Evolutionary conservation across 2,888 invertebrate species (phyloP).

Genomic region (Tenthredo distinguenda): DNA sequence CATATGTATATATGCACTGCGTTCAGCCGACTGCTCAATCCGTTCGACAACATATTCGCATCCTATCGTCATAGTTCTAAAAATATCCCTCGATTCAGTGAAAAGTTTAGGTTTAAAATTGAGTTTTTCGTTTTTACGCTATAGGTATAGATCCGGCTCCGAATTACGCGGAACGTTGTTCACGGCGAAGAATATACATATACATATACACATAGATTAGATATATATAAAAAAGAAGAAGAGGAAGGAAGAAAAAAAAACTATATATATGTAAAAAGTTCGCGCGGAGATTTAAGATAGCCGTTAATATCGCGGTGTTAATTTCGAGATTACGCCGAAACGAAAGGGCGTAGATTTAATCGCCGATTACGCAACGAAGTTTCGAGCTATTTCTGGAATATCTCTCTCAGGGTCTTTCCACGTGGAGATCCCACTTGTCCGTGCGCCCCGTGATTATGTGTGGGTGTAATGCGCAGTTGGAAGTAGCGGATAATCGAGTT

Average conservation of each 20-base stretch:
- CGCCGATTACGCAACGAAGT: conserved; percentile 29
- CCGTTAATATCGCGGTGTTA: not conserved
- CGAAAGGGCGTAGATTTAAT: conserved; percentile 30
- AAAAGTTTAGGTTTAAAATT: not conserved
- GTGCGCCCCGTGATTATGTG: not conserved
- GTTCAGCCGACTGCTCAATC: not conserved
- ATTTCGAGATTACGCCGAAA: not conserved
- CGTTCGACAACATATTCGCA: not conserved
- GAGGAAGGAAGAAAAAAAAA: not conserved
- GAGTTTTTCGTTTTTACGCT: not conserved
- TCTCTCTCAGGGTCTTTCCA: conserved; percentile 38
- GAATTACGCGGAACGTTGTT: not conserved
- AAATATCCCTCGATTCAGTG: not conserved
- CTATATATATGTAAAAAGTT: not conserved
- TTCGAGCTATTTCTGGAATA: conserved; percentile 20
- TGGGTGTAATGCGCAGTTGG: conserved; percentile 28
- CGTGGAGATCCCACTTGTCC: conserved; percentile 27
- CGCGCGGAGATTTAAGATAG: not conserved
- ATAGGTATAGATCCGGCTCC: not conserved
- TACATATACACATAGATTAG: no score
- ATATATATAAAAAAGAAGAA: not conserved
- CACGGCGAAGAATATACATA: not conserved
- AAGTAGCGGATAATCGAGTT: conserved; percentile 25
- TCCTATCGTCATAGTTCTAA: conserved; percentile 1
- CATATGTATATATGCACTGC: not conserved